phyloP scores from a whole-genome alignment of 2,113 vertebrate species.

The Gulo gulo region DNA sequence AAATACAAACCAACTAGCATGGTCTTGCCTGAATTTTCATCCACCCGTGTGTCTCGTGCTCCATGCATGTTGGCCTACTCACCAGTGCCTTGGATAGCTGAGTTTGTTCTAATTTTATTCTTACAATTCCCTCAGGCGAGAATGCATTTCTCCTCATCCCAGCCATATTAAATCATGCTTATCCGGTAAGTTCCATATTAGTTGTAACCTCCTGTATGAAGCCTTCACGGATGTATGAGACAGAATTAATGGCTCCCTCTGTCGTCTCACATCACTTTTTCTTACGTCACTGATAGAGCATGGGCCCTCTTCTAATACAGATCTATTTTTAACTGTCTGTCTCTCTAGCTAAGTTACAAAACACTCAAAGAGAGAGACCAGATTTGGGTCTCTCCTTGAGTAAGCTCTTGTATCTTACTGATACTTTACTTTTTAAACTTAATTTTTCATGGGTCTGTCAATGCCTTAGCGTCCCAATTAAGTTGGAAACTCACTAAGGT shows the following conservation, averaged over 20 bases:
- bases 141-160: background rate
- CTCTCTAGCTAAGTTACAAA: background rate
- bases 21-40: background rate
- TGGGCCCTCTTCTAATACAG: background rate
- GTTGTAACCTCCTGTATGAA: background rate
- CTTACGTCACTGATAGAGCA: background rate
- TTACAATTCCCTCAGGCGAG: background rate
- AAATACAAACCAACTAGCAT: background rate
- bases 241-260: background rate
- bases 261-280: background rate
- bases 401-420: constrained; percentile 26
- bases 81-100: background rate
- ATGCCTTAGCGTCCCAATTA: background rate
- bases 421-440: background rate
- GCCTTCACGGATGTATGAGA: background rate
- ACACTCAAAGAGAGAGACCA: background rate
- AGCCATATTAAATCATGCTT: background rate
- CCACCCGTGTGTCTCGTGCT: accelerated
- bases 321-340: background rate
- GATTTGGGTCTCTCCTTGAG: background rate
- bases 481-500: background rate
- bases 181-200: background rate
- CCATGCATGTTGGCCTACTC: background rate
- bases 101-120: background rate
- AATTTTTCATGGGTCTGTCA: background rate